Conservation (phyloP, 2,113 vertebrate species). For the Hystrix brachyura region DNA sequence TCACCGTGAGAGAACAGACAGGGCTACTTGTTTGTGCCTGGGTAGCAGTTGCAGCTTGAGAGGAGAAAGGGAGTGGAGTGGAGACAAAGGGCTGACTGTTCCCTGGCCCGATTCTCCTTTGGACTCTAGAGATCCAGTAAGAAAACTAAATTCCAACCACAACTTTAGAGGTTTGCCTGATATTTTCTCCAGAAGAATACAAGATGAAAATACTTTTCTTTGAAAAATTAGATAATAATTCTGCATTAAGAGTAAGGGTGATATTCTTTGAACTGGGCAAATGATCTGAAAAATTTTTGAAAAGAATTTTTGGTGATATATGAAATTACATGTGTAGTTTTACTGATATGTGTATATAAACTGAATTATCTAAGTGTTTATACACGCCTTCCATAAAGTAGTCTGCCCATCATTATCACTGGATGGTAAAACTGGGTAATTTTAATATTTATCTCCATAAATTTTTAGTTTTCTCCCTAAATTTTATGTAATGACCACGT, state of each 20-base stretch:
- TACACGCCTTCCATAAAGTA: neutral
- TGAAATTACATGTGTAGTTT: neutral
- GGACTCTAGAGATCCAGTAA: neutral
- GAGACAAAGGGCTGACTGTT: neutral
- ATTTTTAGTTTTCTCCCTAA: neutral
- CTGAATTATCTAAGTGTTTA: neutral
- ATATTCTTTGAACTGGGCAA: neutral
- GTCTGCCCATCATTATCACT: neutral
- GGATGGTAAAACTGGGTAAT: neutral
- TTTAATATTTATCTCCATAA: neutral
- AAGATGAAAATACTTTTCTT: constrained; percentile 20
- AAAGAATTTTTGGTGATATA: neutral
- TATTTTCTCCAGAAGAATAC: neutral
- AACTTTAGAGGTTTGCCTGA: neutral
- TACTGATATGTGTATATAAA: neutral
- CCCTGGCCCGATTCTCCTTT: neutral
- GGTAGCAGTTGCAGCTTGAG: neutral
- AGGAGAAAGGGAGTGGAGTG: neutral
- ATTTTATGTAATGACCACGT: neutral
- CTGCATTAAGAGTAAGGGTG: neutral
- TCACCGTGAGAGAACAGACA: neutral
- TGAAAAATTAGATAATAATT: constrained; percentile 3
- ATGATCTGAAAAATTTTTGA: neutral
- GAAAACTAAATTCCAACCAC: neutral
- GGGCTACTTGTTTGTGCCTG: neutral